Conservation (phyloP, 92 coral and sea anemone genomes). For the Zoanthus solanderi region DNA sequence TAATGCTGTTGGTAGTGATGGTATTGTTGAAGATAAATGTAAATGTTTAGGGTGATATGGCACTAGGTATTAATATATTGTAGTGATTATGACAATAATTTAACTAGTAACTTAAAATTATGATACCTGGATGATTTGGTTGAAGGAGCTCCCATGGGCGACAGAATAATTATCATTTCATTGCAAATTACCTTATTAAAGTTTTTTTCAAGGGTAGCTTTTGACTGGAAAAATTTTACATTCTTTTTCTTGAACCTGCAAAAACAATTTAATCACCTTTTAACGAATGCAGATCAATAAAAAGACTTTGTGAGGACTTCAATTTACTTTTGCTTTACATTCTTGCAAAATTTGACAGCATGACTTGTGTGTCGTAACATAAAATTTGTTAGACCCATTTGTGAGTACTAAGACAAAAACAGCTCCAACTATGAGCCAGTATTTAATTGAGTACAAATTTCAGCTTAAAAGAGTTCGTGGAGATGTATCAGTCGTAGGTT, state of each 20-base stretch:
- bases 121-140: background rate
- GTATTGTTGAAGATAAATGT: background rate
- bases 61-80: background rate
- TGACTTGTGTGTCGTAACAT: no score
- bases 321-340: no score
- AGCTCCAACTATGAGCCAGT: no score
- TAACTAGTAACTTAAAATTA: no score
- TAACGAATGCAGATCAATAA: background rate
- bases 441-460: no score
- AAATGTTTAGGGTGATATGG: no score
- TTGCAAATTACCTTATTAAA: constrained; percentile 72
- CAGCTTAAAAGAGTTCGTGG: no score
- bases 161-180: background rate
- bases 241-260: constrained; percentile 90
- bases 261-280: background rate
- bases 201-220: constrained; percentile 88
- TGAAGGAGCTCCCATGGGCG: background rate
- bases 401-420: no score
- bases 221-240: constrained; percentile 94
- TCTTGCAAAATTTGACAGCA: no score
- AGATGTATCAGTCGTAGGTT: no score
- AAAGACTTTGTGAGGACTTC: no score
- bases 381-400: no score
- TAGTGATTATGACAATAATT: background rate
- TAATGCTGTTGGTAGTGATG: background rate